Conservation (phyloP, 30 jellyfish, hydroid and myxozoan species). For the Aurelia coerulea region DNA sequence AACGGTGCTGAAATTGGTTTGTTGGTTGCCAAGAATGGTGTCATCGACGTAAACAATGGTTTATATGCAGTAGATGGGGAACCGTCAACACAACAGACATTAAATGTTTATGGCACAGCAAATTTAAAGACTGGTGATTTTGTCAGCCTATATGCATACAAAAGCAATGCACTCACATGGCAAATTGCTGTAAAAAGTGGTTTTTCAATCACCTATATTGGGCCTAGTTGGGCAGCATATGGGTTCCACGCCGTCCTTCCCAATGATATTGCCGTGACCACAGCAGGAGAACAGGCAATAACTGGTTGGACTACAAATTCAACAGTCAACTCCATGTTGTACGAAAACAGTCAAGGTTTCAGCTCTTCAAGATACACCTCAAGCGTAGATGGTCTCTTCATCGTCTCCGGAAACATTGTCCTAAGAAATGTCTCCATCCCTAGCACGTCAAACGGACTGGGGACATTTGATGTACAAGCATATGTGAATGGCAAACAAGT, state of each 20-base stretch:
- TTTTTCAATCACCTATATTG: constrained; percentile 79
- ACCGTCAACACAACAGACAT: constrained; percentile 61
- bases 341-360: constrained; percentile 47
- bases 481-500: constrained; percentile 56
- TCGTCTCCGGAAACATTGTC: constrained; percentile 76
- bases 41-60: constrained; percentile 68
- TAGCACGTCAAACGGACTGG: constrained; percentile 33
- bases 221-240: constrained; percentile 89
- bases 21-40: constrained; percentile 77
- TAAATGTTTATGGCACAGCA: constrained; percentile 81
- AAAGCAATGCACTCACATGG: constrained; percentile 41
- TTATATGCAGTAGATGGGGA: constrained; percentile 68
- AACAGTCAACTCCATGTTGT: constrained; percentile 18
- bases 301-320: constrained; percentile 50
- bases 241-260: constrained; percentile 85
- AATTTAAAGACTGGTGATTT: constrained; percentile 82
- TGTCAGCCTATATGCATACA: constrained; percentile 54
- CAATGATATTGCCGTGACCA: constrained; percentile 5
- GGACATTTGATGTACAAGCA: constrained; percentile 42
- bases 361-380: constrained; percentile 50
- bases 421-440: constrained; percentile 54
- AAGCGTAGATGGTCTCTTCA: constrained; percentile 56
- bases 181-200: constrained; percentile 61
- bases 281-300: constrained; percentile 31
- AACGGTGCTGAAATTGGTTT: constrained; percentile 61